Base-by-base conservation (phyloP, 2,113 vertebrate genomes). In the Nannospalax galili region DNA sequence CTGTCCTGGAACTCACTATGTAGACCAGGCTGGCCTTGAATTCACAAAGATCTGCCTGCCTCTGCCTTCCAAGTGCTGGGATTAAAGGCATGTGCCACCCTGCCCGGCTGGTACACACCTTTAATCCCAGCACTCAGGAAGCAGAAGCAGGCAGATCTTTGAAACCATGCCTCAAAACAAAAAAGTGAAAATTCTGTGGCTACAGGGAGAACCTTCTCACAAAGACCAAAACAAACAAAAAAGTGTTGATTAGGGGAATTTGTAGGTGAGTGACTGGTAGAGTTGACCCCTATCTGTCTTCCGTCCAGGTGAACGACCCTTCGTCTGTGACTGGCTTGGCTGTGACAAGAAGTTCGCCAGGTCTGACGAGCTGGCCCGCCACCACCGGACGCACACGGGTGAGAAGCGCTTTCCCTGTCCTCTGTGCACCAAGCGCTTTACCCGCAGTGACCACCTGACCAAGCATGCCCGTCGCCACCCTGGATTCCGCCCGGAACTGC, bases 371-470 rank as follows among this genome's bases (percentile, higher is more conserved):
- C 95, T 98, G 96, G 98, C 98, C 30, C 98, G 98, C 40, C 98
- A 98, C 95, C 97, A 97, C 80, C 97, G 98, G 67, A 98, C 98
- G 0, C 98, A 98, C 96, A 98, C 98, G 0, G 98, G 98, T 9
- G 98, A 98, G 96, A 98, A 98, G 94, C 98, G 97, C 28, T 98
- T 98, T 52, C 96, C 97, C 87, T 98, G 98, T 91, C 98, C 98
- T 0, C 97, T 98, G 88, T 98, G 98, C 42, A 97, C 97, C 90
- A 98, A 98, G 94, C 98, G 98, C 48, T 98, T 98, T 96, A 98
- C 98, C 95, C 98, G 98, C 42, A 98, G 98, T 0, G 98, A 98
- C 98, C 98, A 98, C 90, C 96, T 98, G 92, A 97, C 98, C 90
- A 98, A 98, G 95, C 98, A 98, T 0, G 98, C 98, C 2, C 98